Conservation (phyloP, 2,888 invertebrate species). For the Pachycephus smyrnensis region DNA sequence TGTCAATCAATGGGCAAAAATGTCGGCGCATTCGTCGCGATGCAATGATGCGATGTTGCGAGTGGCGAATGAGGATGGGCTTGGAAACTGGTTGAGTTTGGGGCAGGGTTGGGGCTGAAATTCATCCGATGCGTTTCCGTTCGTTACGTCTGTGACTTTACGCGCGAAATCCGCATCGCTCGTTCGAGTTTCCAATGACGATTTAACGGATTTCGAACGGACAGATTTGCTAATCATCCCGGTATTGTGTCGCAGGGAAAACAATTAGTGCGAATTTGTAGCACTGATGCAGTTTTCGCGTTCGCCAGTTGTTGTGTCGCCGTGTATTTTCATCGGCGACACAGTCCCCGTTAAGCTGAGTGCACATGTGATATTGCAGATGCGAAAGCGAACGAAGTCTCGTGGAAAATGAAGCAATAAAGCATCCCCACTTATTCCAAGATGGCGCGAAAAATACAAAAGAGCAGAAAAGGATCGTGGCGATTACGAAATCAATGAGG, state of each 20-base stretch:
- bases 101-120: background rate
- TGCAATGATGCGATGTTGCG: too few relatives aligned
- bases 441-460: too few relatives aligned
- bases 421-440: too few relatives aligned
- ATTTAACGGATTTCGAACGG: background rate
- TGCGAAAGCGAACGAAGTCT: constrained; percentile 5
- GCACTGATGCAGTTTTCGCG: constrained; percentile 58
- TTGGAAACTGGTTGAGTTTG: background rate
- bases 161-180: background rate
- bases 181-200: background rate
- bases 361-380: constrained; percentile 46
- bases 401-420: background rate
- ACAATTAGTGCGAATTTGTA: constrained; percentile 56
- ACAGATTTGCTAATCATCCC: constrained; percentile 30
- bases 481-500: too few relatives aligned
- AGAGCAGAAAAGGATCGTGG: too few relatives aligned
- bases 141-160: background rate
- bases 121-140: background rate
- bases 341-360: constrained; percentile 41
- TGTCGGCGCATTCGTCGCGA: too few relatives aligned
- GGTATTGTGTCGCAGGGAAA: constrained; percentile 39
- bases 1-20: background rate
- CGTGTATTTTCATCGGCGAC: constrained; percentile 33
- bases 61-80: background rate
- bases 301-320: constrained; percentile 53